Evolutionary conservation across 2,888 invertebrate species (phyloP), one percentile per base, ranked within the genome.

Genomic region (Celastrina argiolus): DNA sequence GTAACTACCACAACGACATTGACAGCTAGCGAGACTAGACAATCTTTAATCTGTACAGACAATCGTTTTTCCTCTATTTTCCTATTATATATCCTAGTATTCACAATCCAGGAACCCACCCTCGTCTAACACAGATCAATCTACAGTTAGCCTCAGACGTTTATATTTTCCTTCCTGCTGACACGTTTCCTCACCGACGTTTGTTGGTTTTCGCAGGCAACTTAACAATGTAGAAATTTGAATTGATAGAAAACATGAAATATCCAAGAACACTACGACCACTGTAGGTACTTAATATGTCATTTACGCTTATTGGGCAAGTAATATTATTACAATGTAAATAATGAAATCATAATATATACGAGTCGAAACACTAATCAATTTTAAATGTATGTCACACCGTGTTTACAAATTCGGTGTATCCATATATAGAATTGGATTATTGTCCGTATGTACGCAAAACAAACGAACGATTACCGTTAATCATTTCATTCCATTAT

Each of bases 311-410:
- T 34, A 34, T 31, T 59, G 74, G 69, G 73, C 74, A 72, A 73
- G 74, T 72, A 69, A 69, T 76, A 76, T 76, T 75, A 73, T 71
- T 75, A 78, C 74, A 72, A 75, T 70, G 69, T 68, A 66, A 67
- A 69, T 71, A 73, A 72, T 65, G 10, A 42, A 56, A 26, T 65
- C 65, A 58, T 36, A 39, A 61, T 58, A 58, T 41, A 69, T 51
- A 41, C 56, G 26, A 51, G 56, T 64, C 58, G 66, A 68, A 67
- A 41, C 41, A 69, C 70, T 73, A 73, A 71, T 73, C 68, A 59
- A 67, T 67, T 69, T 67, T 70, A 70, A 73, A 74, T 75, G 69
- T 74, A 69, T 74, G 73, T 73, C 70, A 72, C 67, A 70, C 67
- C 64, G 71, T 70, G 73, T 73, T 71, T 72, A 75, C 74, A 69